Conservation (phyloP, 2,797 vertebrate genomes). For the Thunnus albacares region DNA sequence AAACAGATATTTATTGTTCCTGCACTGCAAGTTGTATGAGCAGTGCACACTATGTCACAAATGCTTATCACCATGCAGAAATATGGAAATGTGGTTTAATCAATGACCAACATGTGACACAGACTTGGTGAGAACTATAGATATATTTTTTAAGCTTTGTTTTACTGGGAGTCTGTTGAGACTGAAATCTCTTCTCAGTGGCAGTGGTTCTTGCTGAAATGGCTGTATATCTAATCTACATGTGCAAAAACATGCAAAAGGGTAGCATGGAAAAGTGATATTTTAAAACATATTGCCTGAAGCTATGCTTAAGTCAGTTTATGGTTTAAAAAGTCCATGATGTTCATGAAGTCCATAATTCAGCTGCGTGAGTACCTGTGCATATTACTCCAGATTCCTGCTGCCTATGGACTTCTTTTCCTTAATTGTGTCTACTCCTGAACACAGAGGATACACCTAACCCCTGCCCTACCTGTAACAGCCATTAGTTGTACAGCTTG, state of each 20-base stretch:
- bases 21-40: background rate
- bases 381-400: too few relatives aligned
- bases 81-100: background rate
- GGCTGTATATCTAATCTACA: background rate
- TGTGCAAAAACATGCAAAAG: slow-evolving; percentile 14
- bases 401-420: too few relatives aligned
- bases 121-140: background rate
- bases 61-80: background rate
- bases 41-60: background rate
- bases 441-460: too few relatives aligned
- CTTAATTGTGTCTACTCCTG: too few relatives aligned
- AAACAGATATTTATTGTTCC: slow-evolving; percentile 26
- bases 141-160: background rate
- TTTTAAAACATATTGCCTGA: background rate
- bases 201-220: background rate
- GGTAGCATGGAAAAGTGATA: background rate
- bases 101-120: background rate
- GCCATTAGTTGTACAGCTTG: too few relatives aligned
- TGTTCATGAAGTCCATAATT: too few relatives aligned
- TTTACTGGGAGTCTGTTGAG: background rate
- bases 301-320: too few relatives aligned
- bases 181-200: background rate
- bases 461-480: too few relatives aligned
- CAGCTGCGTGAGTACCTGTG: too few relatives aligned
- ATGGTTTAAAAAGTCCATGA: too few relatives aligned